Evolutionary conservation across 2,888 invertebrate species (phyloP).

Genomic region (Melanophora roralis): DNA sequence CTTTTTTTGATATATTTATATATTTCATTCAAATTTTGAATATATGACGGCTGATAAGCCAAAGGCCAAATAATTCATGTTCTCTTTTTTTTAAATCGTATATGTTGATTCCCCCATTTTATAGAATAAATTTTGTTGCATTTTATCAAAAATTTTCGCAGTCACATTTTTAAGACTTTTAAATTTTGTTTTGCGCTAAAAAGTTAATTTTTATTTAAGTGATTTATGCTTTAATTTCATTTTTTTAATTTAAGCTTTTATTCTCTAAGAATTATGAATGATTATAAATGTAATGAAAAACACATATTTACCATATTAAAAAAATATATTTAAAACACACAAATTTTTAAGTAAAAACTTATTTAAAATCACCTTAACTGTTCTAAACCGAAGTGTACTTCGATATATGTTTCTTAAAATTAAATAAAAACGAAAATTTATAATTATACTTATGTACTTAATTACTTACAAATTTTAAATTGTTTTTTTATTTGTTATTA

Average conservation of each 20-base stretch:
- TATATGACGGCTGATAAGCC: constrained; percentile 65
- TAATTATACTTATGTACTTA: too few relatives aligned
- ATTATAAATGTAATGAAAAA: too few relatives aligned
- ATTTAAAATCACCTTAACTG: too few relatives aligned
- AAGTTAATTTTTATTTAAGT: constrained; percentile 33
- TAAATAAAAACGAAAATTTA: too few relatives aligned
- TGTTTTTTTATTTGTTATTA: neutral
- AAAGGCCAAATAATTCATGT: constrained; percentile 42
- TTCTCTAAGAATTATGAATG: constrained; percentile 12
- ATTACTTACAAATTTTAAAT: too few relatives aligned
- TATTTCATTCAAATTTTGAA: constrained; percentile 70
- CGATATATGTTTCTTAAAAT: too few relatives aligned
- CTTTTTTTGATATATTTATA: constrained; percentile 65
- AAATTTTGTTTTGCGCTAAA: neutral
- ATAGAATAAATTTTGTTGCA: constrained; percentile 22
- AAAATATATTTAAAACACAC: too few relatives aligned
- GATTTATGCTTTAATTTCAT: constrained; percentile 51
- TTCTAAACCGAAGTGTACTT: too few relatives aligned
- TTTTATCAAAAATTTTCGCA: constrained; percentile 32
- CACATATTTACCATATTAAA: too few relatives aligned
- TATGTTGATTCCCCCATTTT: too few relatives aligned
- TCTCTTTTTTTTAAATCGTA: constrained; percentile 5
- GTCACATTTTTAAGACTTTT: constrained; percentile 4
- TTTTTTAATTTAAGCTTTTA: constrained; percentile 38
- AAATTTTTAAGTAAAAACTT: too few relatives aligned